Evolutionary conservation across 1,140 invertebrate species (phyloP), one percentile per base, ranked within the genome.

Genomic region (Trinorchestia longiramus): DNA sequence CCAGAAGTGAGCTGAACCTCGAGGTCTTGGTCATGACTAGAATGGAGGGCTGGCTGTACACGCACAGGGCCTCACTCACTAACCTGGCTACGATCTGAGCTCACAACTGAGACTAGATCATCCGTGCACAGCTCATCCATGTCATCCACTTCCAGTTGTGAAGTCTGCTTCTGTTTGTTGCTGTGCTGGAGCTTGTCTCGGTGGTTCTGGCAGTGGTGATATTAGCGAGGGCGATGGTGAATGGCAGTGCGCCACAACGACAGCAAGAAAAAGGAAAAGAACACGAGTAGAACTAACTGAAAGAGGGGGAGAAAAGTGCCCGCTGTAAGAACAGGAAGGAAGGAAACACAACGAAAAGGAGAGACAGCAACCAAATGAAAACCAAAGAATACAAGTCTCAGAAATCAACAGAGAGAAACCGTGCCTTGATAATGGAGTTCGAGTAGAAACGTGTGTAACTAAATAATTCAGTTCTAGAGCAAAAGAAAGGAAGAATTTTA

Each of bases 221-320:
- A 77, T 77, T 77, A 77, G 28, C 62, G 62, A 36, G 62, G 3
- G 6, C 53, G 45, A 43, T 28, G 57, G 1, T 43, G 44, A 43
- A 17, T 53, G 40, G 42, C 92, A 62, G 92, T 47, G 92, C 44
- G 92, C 43, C 92, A 94, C 43, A 94, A 87, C 36, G 95, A 92
- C 57, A 94, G 91, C 45, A 53, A 77, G 43, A 43, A 53, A 47
- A 45, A 17, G 45, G 87, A 62, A 92, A 57, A 94, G 77, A 43
- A 91, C 28, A 62, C 90, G 87, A 95, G 88, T 92, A 90, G 42
- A 88, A 87, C 53, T 53, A 87, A 94, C 53, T 90, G 43, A 92
- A 92, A 94, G 47, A 87, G 91, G 41, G 47, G 43, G 36, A 42
- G 88, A 43, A 90, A 41, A 90, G 88, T 42, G 88, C 62, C 62